Percentiles rank a stretch among this genome's conserved stretches.
Conservation (phyloP, 2,113 vertebrate genomes). For the human (Homo sapiens) region GRCh38 chr7:49662001-49662500, state of each 20-base stretch:
- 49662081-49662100: not conserved
- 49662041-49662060: not conserved
- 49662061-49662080: not conserved
- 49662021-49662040: not conserved
- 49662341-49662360: not conserved
- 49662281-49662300: no score
- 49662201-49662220: no score
- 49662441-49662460: not conserved
- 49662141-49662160: rapidly evolving
- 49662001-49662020: not conserved
- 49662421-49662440: not conserved
- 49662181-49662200: not conserved
- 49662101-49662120: rapidly evolving
- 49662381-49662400: not conserved
- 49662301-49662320: not conserved
- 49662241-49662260: rapidly evolving
- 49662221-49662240: not conserved
- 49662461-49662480: not conserved
- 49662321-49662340: not conserved
- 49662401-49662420: not conserved
- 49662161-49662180: not conserved
- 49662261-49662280: no score
- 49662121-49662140: not conserved
- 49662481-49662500: not conserved
- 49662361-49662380: no score